Base-by-base conservation (phyloP, 2,888 invertebrate species). In the Myopa testacea region DNA sequence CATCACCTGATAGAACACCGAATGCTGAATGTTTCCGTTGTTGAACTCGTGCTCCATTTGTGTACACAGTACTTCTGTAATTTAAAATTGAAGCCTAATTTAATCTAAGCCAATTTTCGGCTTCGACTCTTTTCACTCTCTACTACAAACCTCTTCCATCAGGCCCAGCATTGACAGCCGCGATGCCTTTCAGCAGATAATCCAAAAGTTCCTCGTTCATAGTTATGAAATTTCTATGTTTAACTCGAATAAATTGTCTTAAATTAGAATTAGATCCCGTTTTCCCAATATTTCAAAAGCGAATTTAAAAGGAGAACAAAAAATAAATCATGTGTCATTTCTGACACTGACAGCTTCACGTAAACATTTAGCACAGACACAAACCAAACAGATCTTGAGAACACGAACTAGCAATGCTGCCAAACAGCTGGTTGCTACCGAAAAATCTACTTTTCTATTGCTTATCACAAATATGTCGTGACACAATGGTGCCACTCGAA, bases 1-100 rank as follows among this genome's bases (percentile, higher is more conserved):
- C 45, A 82, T 81, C 0, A 86, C 85, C 82, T 88, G 88, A 78
- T 88, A 87, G 79, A 85, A 88, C 77, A 88, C 84, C 0, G 88
- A 84, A 50, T 81, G 74, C 6, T 80, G 75, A 37, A 79, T 76
- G 52, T 88, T 85, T 3, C 86, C 86, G 77, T 84, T 84, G 4
- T 80, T 77, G 71, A 83, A 88, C 45, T 87, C 87, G 52, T 83
- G 84, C 52, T 86, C 87, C 5, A 86, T 87, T n/a, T 86, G 84
- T 52, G 85, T 80, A 50, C 88, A 78, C 1, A 84, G 78, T 8
- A 83, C 78, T 79, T 85, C 84, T 84, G 63, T 0, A 45, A 45
- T 8, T 6, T 3, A 19, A 19, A 26, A 69, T 26, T 7, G 1
- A 74, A 70, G 16, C 58, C 55, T 12, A 19, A 19, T 74, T 12